Conservation (phyloP, 1,140 invertebrate genomes). For the Belonocnema kinseyi region DNA sequence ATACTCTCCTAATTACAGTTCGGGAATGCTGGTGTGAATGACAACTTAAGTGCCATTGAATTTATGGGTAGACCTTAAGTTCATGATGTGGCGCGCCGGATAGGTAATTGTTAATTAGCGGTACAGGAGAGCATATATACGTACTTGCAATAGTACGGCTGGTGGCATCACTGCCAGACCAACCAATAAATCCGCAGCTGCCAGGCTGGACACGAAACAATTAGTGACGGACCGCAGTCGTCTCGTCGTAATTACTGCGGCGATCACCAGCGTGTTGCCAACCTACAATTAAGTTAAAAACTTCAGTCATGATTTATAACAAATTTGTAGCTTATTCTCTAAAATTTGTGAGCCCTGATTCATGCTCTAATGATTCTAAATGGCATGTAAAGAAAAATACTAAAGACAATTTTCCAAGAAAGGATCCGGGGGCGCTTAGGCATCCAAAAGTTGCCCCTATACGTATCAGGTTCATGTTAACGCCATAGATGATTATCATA, state of each 20-base stretch:
- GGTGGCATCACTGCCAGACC: constrained; percentile 97
- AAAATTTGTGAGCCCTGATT: not conserved
- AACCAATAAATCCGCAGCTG: constrained; percentile 92
- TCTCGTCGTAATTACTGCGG: constrained; percentile 92
- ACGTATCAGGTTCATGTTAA: no score
- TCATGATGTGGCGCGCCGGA: not conserved
- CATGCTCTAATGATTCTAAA: no score
- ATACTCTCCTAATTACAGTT: not conserved
- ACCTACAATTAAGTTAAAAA: constrained; percentile 70
- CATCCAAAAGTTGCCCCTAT: no score
- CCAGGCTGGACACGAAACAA: constrained; percentile 95
- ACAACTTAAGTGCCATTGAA: constrained; percentile 2
- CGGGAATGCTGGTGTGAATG: not conserved
- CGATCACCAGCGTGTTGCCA: constrained; percentile 93
- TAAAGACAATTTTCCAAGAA: no score
- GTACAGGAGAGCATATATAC: constrained; percentile 35
- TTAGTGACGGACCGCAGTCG: constrained; percentile 94
- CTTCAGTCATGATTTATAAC: not conserved
- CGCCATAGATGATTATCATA: no score
- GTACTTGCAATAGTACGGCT: constrained; percentile 81
- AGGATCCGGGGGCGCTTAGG: no score
- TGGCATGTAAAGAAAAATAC: no score
- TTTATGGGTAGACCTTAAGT: not conserved
- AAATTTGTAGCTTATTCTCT: not conserved
- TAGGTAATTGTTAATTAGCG: constrained; percentile 31